A percentile compares a stretch with the other conserved stretches of the same genome.
phyloP scores from a whole-genome alignment of 2,888 invertebrate species.

The Erpobdella octoculata region DNA sequence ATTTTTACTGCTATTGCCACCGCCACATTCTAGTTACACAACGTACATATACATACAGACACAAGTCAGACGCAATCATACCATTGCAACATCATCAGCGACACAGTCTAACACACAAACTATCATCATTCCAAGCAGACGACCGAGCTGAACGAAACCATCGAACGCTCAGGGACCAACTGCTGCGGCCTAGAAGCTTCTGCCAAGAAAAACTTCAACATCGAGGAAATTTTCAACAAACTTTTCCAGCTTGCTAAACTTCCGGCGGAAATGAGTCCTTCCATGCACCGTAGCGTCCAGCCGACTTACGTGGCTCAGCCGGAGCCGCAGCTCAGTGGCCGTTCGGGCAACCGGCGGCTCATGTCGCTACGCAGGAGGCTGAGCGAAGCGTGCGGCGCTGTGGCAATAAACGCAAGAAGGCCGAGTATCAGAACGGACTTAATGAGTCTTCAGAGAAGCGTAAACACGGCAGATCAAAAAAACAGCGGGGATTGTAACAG shows the following conservation, averaged over 20 bases:
- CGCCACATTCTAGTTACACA: no score
- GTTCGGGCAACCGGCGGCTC: constrained; percentile 35
- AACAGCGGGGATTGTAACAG: not conserved
- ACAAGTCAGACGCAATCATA: no score
- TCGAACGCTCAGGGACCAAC: not conserved
- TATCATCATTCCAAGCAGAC: no score
- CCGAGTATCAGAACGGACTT: constrained; percentile 81
- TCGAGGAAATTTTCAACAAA: constrained; percentile 76
- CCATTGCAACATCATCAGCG: not conserved
- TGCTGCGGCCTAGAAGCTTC: constrained; percentile 29
- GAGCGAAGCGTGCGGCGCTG: constrained; percentile 77
- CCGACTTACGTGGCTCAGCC: constrained; percentile 41
- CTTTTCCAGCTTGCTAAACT: constrained; percentile 73
- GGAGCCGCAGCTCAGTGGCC: constrained; percentile 48
- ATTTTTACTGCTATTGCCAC: no score
- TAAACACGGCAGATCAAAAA: not conserved
- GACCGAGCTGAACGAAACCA: constrained; percentile 10
- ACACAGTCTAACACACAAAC: not conserved
- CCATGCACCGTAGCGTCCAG: constrained; percentile 72
- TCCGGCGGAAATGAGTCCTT: constrained; percentile 75
- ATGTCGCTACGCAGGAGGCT: constrained; percentile 74
- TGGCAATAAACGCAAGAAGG: constrained; percentile 76
- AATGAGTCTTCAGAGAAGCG: constrained; percentile 72
- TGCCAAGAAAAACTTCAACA: constrained; percentile 70
- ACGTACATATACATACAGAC: no score